Conservation (phyloP, 2,888 invertebrate species). For the Phyllotreta striolata region DNA sequence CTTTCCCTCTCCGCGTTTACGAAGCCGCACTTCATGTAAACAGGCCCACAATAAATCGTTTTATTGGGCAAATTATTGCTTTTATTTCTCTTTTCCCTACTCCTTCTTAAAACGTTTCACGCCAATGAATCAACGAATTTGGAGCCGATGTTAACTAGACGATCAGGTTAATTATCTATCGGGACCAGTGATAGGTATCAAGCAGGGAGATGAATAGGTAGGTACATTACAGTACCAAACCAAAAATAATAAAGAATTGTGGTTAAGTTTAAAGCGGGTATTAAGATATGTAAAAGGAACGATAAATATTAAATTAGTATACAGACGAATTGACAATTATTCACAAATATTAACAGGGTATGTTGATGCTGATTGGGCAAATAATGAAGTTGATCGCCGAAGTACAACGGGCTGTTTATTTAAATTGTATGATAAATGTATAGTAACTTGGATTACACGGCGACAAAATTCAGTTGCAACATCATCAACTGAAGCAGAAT, state of each 20-base stretch:
- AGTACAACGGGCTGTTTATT: constrained; percentile 44
- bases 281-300: constrained; percentile 49
- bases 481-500: constrained; percentile 47
- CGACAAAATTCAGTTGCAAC: constrained; percentile 44
- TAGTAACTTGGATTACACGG: constrained; percentile 41
- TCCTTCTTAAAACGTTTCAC: too few relatives aligned
- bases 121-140: too few relatives aligned
- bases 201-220: constrained; percentile 46
- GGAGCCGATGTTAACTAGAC: too few relatives aligned
- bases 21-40: too few relatives aligned
- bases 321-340: constrained; percentile 38
- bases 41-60: too few relatives aligned
- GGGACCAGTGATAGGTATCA: too few relatives aligned
- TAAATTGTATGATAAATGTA: constrained; percentile 44
- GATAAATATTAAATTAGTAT: constrained; percentile 45
- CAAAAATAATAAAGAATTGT: constrained; percentile 46
- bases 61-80: too few relatives aligned
- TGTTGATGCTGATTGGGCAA: constrained; percentile 49
- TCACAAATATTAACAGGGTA: constrained; percentile 44
- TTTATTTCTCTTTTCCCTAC: too few relatives aligned
- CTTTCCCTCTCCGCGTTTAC: too few relatives aligned
- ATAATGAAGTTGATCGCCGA: constrained; percentile 38
- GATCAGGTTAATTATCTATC: too few relatives aligned
- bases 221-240: too few relatives aligned
- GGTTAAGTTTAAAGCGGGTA: constrained; percentile 46